These are phyloP conservation scores for Dendroctonus valens DNA, from an alignment of 1,140 invertebrate genomes.

Conservation along the genomic window DNA sequence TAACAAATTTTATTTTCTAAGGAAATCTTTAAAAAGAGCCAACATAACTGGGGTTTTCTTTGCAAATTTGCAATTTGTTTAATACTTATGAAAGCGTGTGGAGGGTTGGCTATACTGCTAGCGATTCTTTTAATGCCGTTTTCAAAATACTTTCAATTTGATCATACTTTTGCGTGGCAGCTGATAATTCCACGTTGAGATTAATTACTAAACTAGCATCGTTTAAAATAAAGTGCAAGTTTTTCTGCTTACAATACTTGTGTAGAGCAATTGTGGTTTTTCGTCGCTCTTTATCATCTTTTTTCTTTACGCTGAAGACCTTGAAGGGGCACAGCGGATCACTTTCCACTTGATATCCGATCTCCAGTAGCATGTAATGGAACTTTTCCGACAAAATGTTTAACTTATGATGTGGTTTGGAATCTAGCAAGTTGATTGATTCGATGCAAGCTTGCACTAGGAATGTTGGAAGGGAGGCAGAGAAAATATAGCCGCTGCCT, in stretches of 20 bases:
- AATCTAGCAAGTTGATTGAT: constrained; percentile 34
- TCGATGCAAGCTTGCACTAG: constrained; percentile 42
- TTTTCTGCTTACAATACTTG: constrained; percentile 36
- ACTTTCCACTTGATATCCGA: constrained; percentile 37
- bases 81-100: no score
- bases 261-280: constrained; percentile 25
- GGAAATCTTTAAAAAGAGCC: no score
- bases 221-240: constrained; percentile 37
- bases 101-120: not conserved
- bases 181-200: constrained; percentile 36
- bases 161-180: constrained; percentile 24
- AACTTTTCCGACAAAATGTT: constrained; percentile 28
- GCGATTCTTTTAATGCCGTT: constrained; percentile 20
- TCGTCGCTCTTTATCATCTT: constrained; percentile 15
- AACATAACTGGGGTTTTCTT: no score
- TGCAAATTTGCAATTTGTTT: no score
- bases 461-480: constrained; percentile 45
- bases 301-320: constrained; percentile 35
- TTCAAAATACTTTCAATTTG: constrained; percentile 34
- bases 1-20: no score
- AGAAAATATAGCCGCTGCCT: constrained; percentile 45
- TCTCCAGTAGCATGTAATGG: constrained; percentile 33
- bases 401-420: constrained; percentile 37
- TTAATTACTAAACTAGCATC: constrained; percentile 39
- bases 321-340: constrained; percentile 41